Base-by-base conservation (phyloP, 2,888 invertebrate species). In the Rotaria socialis region DNA sequence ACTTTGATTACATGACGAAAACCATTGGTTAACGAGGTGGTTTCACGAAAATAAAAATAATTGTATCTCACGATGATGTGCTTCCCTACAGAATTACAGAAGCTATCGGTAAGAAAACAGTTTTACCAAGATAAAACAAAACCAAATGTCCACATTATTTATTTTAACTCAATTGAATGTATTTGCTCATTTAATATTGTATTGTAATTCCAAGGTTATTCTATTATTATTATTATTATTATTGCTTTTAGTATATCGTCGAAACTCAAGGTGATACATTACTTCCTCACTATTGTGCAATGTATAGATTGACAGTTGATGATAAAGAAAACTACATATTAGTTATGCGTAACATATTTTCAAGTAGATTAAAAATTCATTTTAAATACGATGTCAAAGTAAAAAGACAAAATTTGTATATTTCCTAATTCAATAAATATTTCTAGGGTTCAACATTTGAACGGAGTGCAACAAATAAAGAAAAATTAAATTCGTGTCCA, bases 251-350 rank as follows among this genome's bases (percentile, higher is more conserved):
- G 96, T 98, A 97, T 90, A 95, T 99, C 89, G 99, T 99, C 86
- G 98, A 98, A 92, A 93, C 96, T 88, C 97, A 97, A 92, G 99
- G 98, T 86, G 96, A 96, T 92, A 99, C 99, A 0, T 93, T 99
- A 86, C 93, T 99, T 90, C 99, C 99, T 0, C 99, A 99, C 91
- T 99, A 98, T 92, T 93, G 99, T 89, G 98, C 97, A 89, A 96
- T 99, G 95, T 99, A 98, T 92, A 94, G 99, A 89, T 93, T 99
- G 89, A 99, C 99, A 0, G 98, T 99, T 86, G 98, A 99, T 92
- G 97, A 96, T 89, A 89, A 89, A 16, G 98, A 98, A 91, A 96
- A 96, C 90, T 98, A 98, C 92, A 94, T 97, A 89, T 95, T 96
- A 86, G 96, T 98, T 85, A 98, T 96, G 93, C 93, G 97, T 89